phyloP scores from a whole-genome alignment of 2,797 vertebrate genomes.

The Argentina silus region DNA sequence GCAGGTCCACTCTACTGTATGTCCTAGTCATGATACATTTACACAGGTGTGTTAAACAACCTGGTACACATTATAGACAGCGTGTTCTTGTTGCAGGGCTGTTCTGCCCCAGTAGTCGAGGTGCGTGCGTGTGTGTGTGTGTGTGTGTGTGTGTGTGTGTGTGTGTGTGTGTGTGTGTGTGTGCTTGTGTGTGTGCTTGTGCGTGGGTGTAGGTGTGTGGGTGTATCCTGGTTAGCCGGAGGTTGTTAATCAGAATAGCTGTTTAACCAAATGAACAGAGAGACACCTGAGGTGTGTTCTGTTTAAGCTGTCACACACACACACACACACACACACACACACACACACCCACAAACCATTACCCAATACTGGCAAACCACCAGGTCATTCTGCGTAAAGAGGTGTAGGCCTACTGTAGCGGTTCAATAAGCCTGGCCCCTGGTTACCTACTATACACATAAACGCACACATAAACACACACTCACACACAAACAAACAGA shows the following conservation, averaged over 20 bases:
- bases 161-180: background rate
- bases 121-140: background rate
- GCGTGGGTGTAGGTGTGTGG: background rate
- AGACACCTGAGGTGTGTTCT: slow-evolving; percentile 3
- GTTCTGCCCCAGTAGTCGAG: slow-evolving; percentile 1
- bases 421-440: background rate
- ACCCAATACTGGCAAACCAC: background rate
- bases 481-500: too few relatives aligned
- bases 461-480: background rate
- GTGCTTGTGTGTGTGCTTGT: background rate
- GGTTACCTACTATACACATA: background rate
- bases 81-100: background rate
- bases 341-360: background rate
- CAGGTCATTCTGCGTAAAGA: background rate
- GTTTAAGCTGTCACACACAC: background rate
- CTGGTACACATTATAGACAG: background rate
- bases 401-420: background rate
- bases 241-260: slow-evolving; percentile 11
- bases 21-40: background rate
- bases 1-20: too few relatives aligned
- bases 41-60: background rate
- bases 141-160: slow-evolving; percentile 4
- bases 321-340: background rate
- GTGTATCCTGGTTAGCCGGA: background rate
- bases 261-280: slow-evolving; percentile 24